Conservation (phyloP, 2,797 vertebrate species). For the Luscinia luscinia region DNA sequence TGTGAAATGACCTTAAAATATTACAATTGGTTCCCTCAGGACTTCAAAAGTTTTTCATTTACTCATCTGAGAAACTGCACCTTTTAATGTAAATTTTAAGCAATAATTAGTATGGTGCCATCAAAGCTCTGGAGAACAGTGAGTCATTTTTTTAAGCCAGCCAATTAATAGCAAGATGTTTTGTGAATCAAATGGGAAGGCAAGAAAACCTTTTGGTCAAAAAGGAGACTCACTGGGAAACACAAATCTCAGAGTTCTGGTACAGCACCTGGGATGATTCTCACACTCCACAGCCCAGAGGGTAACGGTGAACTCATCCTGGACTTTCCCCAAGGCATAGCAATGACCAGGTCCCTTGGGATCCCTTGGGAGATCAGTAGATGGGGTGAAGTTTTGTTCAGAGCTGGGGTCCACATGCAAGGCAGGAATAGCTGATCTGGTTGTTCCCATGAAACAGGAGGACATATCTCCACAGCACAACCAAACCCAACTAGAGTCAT, state of each 20-base stretch:
- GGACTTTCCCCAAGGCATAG: background rate
- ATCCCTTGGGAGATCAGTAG: background rate
- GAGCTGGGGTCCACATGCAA: background rate
- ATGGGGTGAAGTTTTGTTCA: background rate
- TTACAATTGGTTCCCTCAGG: background rate
- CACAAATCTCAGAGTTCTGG: background rate
- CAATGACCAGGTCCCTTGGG: background rate
- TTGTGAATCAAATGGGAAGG: background rate
- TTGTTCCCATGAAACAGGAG: background rate
- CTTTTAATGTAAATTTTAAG: conserved; percentile 14
- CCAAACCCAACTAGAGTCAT: background rate
- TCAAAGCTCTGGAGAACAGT: background rate
- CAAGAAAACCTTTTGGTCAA: background rate
- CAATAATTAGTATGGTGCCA: background rate
- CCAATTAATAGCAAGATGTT: background rate
- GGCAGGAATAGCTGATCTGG: background rate
- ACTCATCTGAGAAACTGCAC: background rate
- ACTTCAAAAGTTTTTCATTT: conserved; percentile 17
- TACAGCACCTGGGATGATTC: background rate
- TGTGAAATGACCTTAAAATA: background rate
- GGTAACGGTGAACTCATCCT: background rate
- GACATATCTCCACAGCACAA: background rate
- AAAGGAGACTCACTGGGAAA: background rate
- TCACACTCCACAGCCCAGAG: background rate
- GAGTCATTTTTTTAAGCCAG: conserved; percentile 1